A percentile compares a stretch with the other conserved stretches of the same genome.
Conservation (phyloP, 2,113 vertebrate species). For the zebrafish (Danio rerio) region DNA sequence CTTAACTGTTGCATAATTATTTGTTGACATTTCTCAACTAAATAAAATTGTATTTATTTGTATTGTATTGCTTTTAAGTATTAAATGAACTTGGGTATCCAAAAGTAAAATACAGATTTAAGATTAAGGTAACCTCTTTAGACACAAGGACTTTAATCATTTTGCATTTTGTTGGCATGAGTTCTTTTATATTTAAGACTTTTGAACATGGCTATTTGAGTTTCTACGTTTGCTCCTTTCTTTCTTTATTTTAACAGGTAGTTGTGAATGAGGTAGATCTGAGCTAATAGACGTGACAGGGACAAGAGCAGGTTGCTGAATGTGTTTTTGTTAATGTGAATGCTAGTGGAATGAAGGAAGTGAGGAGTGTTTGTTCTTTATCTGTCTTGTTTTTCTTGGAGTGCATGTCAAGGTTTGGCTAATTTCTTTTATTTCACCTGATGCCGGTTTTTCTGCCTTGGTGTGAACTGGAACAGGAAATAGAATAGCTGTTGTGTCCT, state of each 20-base stretch:
- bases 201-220: background rate
- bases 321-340: constrained; percentile 11
- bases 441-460: constrained; percentile 8
- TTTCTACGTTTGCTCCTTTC: background rate
- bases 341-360: constrained; percentile 31
- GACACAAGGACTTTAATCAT: background rate
- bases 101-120: too few species aligned
- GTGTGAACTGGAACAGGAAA: constrained; percentile 18
- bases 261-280: background rate
- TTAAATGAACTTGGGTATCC: too few species aligned
- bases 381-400: constrained; percentile 62
- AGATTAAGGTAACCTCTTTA: background rate
- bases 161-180: background rate
- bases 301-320: background rate
- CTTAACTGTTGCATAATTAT: background rate
- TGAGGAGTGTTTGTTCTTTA: constrained; percentile 64
- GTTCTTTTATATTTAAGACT: background rate
- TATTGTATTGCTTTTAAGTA: too few species aligned
- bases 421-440: constrained; percentile 5
- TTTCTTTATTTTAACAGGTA: background rate
- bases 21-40: background rate
- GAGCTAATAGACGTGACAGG: background rate
- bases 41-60: background rate
- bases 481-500: background rate
- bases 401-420: constrained; percentile 46